Conservation (phyloP, 2,888 invertebrate genomes). For the Dysmachus trigonus region DNA sequence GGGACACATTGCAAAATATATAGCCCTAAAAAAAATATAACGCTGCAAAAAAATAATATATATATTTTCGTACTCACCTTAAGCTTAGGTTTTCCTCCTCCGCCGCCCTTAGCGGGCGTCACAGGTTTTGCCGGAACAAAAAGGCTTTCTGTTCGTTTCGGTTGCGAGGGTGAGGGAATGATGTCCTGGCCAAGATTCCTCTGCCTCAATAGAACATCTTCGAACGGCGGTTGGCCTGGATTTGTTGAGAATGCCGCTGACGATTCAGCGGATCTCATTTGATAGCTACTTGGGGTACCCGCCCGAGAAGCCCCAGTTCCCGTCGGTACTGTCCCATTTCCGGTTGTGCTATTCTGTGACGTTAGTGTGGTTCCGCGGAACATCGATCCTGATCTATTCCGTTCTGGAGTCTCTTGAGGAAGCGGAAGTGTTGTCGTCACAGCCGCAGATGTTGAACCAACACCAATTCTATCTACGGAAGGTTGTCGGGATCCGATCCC, state of each 20-base stretch:
- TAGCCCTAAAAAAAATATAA: neutral
- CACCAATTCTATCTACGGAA: conserved; percentile 74
- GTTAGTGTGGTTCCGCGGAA: conserved; percentile 66
- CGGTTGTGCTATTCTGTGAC: conserved; percentile 64
- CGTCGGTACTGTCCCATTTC: conserved; percentile 74
- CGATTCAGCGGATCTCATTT: conserved; percentile 55
- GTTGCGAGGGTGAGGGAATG: conserved; percentile 85
- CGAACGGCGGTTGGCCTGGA: conserved; percentile 77
- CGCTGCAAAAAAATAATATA: conserved; percentile 12
- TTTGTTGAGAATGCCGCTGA: conserved; percentile 61
- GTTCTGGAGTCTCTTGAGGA: conserved; percentile 55
- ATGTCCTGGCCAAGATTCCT: conserved; percentile 87
- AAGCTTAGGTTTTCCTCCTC: conserved; percentile 65
- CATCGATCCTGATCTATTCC: conserved; percentile 67
- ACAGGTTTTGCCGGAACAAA: conserved; percentile 74
- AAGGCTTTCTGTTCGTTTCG: conserved; percentile 90
- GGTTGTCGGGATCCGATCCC: conserved; percentile 78
- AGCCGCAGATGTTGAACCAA: conserved; percentile 50
- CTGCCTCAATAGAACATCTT: conserved; percentile 82
- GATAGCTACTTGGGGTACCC: conserved; percentile 65
- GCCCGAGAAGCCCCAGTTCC: conserved; percentile 64
- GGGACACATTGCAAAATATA: neutral
- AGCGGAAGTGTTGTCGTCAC: conserved; percentile 6
- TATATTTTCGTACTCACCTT: conserved; percentile 64
- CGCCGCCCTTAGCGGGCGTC: conserved; percentile 64